Evolutionary conservation across 2,113 vertebrate genomes (phyloP).

Genomic region (Hypomesus transpacificus): DNA sequence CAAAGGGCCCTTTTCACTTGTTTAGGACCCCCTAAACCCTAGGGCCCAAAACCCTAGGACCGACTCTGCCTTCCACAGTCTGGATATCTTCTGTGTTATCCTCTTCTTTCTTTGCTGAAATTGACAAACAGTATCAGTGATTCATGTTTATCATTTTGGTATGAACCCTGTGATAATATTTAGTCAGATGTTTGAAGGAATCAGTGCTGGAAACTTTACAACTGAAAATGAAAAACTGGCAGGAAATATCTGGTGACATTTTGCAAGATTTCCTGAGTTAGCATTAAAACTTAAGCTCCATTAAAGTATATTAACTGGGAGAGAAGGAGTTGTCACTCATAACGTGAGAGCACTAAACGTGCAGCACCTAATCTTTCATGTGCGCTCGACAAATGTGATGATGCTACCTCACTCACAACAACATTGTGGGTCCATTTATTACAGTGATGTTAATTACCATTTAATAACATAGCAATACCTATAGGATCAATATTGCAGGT

Average conservation of each 20-base stretch:
- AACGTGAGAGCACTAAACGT: constrained; percentile 6
- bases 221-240: constrained; percentile 46
- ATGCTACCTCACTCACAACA: no score
- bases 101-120: neutral
- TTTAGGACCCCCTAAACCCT: no score
- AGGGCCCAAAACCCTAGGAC: no score
- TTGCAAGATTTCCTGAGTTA: constrained; percentile 57
- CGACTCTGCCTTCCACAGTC: no score
- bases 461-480: no score
- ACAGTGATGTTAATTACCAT: no score
- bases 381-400: no score
- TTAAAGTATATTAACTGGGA: constrained; percentile 60
- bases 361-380: constrained; percentile 39
- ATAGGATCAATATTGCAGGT: no score
- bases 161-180: constrained; percentile 50
- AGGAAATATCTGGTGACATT: constrained; percentile 61
- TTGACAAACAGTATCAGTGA: constrained; percentile 24
- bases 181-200: constrained; percentile 57
- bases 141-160: constrained; percentile 20
- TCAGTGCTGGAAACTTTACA: constrained; percentile 47
- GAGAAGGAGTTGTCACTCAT: constrained; percentile 31
- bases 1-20: no score
- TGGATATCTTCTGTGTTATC: constrained; percentile 6
- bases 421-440: no score
- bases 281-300: constrained; percentile 41